These are phyloP conservation scores for Metopia argyrocephala DNA, from an alignment of 2,888 invertebrate species.

Conservation along the genomic window DNA sequence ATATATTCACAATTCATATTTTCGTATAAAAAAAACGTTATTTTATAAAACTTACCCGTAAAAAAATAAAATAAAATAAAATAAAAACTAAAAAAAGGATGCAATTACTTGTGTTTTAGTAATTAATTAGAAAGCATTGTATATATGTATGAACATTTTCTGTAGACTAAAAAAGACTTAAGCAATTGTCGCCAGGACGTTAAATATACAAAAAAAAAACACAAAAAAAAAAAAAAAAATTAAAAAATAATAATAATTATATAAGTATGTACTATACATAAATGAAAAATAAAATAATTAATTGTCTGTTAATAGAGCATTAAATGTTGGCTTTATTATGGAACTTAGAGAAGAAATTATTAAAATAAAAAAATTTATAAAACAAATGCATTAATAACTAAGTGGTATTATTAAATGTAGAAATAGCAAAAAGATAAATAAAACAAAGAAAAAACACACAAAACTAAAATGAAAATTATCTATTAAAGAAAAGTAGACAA, in stretches of 20 bases:
- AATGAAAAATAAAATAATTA: slow-evolving; percentile 19
- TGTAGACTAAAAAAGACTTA: slow-evolving; percentile 77
- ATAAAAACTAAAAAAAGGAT: background rate
- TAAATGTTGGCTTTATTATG: slow-evolving; percentile 74
- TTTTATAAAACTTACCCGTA: too few relatives aligned
- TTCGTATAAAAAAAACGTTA: too few relatives aligned
- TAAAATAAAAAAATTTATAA: slow-evolving; percentile 45
- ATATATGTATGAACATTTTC: slow-evolving; percentile 65
- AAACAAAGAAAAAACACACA: slow-evolving; percentile 13
- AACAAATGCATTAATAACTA: slow-evolving; percentile 39
- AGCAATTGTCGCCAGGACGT: slow-evolving; percentile 77
- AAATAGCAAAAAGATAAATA: slow-evolving; percentile 30
- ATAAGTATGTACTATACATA: too few relatives aligned
- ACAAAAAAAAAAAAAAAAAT: slow-evolving; percentile 24
- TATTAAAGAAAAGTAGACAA: slow-evolving; percentile 52
- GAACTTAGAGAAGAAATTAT: too few relatives aligned
- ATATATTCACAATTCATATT: too few relatives aligned
- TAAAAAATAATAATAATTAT: background rate
- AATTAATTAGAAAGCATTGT: slow-evolving; percentile 54
- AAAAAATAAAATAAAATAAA: background rate
- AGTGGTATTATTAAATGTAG: slow-evolving; percentile 47
- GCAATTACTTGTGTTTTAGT: too few relatives aligned
- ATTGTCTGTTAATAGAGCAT: slow-evolving; percentile 72
- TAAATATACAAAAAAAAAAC: slow-evolving; percentile 68
- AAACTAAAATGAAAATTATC: slow-evolving; percentile 38